Evolutionary conservation across 2,888 invertebrate genomes (phyloP).

Genomic region (Steinernema carpocapsae): DNA sequence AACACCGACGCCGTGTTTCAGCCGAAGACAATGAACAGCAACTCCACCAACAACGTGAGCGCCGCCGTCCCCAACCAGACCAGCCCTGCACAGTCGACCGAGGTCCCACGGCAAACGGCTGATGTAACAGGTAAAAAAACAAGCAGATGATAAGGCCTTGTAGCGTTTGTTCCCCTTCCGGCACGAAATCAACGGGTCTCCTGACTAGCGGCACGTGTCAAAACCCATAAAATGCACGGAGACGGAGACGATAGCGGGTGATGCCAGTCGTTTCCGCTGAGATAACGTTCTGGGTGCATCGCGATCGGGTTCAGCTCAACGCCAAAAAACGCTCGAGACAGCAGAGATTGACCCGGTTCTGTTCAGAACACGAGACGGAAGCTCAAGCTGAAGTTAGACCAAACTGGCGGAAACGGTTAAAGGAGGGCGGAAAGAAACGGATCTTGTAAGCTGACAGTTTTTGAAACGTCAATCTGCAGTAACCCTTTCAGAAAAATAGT

Average conservation of each 20-base stretch:
- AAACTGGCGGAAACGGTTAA: constrained; percentile 21
- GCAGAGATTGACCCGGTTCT: background rate
- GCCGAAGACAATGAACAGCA: constrained; percentile 18
- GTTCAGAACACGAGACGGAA: constrained; percentile 19
- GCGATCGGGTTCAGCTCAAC: background rate
- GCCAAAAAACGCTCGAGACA: background rate
- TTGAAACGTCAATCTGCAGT: background rate
- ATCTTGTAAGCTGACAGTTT: background rate
- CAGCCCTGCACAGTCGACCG: background rate
- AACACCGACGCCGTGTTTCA: constrained; percentile 39
- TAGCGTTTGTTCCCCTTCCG: background rate
- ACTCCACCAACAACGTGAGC: background rate
- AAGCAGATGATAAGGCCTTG: background rate
- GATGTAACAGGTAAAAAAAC: constrained; percentile 12
- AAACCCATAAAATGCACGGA: background rate
- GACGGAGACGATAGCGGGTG: background rate
- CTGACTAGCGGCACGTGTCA: constrained; percentile 4
- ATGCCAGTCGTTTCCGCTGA: background rate
- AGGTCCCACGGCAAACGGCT: constrained; percentile 7
- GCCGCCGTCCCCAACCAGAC: background rate
- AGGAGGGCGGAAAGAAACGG: background rate
- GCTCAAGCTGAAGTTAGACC: constrained; percentile 28
- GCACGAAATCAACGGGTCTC: background rate
- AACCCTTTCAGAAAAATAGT: background rate
- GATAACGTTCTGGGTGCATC: constrained; percentile 20